Base-by-base conservation (phyloP, 2,113 vertebrate species). In the Nesoenas mayeri region DNA sequence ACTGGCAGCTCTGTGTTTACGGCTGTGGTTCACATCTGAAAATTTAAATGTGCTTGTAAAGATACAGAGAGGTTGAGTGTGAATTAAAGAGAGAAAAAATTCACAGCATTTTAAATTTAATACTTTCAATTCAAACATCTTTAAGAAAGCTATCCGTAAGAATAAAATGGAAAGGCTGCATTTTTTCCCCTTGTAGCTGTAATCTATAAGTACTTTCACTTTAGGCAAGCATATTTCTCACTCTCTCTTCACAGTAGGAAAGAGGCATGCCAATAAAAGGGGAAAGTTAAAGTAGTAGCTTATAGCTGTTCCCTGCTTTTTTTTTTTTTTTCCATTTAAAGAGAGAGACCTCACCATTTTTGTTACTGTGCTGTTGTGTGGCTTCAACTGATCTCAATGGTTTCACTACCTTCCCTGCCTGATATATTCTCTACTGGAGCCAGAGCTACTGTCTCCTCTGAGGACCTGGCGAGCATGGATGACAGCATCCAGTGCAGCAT, bases 121-220 rank as follows among this genome's bases (percentile, higher is more conserved):
- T 72, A 51, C 57, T 88, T 93, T 62, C 66, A 96, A 82, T 89
- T 78, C 87, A 85, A 93, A 73, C 31, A 74, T 92, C 62, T 65
- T 96, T 85, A 70, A 92, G 89, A 91, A 93, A 51, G 38, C 47
- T 88, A 79, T 54, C 58, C 42, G 78, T 88, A 83, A 82, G 88
- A 95, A 91, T 71, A 89, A 94, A 95, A 93, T 58, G 34, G 54
- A 57, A 62, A 88, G 60, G 29, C 57, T 96, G 78, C 15, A 11
- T 74, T 79, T 51, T 2, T 0, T 21, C 12, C 22, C 56, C 74
- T 85, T 81, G 54, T 93, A 89, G 34, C 81, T 83, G 50, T 78
- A 96, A 92, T 91, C 56, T 81, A 6, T 80, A 93, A 91, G 79
- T 94, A 90, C 51, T 93, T 95, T 88, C 60, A 85, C 95, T 95